Base-by-base conservation (phyloP, 2,797 vertebrate genomes). In the Enoplosus armatus region DNA sequence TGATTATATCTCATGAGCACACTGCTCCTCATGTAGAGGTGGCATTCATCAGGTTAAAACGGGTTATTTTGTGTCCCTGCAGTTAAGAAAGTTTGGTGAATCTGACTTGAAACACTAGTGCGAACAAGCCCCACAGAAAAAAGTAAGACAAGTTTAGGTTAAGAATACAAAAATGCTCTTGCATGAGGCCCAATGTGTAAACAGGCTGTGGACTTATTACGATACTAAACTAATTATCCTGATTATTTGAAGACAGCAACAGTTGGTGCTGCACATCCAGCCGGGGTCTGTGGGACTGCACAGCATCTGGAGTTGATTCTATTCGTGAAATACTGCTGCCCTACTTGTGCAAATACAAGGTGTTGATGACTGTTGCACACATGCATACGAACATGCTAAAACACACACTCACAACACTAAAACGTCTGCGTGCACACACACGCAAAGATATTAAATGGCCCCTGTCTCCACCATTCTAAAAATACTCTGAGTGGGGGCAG, bases 391-490 rank as follows among this genome's bases (percentile, higher is more conserved):
- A 64, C 26, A 37, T 37, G 37, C 26, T 22, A 33, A 45, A 45
- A 55, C n/a, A 50, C 54, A 65, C 8, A 55, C 55, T 35, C 43
- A 20, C 50, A n/a, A 27, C 5, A n/a, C 47, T 12, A 5, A n/a
- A 58, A 61, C 22, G 2, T 35, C 35, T 48, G 11, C 68, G 1
- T 16, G 9, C 54, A 64, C 58, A 53, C 26, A 14, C 37, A 45
- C 53, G 64, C 35, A 60, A 47, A 53, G 26, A 80, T 79, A 75
- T 65, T 62, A 80, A 86, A 84, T 58, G 47, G 33, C 55, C 20
- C 20, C 80, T 65, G 54, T 79, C 67, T 45, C 62, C 10, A 4
- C 20, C 22, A 1, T 64, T 78, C 87, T 82, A 76, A 88, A 90
- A 85, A 83, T 77, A 82, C n/a, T 27, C 12, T 1, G 26, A 58